Evolutionary conservation across 1,140 invertebrate species (phyloP).

Genomic region (Brachionus sp.): DNA sequence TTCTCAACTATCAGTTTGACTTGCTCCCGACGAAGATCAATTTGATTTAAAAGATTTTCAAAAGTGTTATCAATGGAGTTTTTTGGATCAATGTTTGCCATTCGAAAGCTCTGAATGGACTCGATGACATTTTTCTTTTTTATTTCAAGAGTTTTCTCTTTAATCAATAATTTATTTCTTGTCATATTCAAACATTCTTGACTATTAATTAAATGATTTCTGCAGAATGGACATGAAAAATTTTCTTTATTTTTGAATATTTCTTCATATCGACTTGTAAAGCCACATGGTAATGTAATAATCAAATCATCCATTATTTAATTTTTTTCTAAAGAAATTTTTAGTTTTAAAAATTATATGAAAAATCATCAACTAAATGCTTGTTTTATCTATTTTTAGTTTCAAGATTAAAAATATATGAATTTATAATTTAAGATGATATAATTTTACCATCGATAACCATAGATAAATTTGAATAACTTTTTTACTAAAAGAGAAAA

Average conservation of each 20-base stretch:
- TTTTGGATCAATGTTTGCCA: background rate
- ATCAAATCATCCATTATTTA: background rate
- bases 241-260: background rate
- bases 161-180: background rate
- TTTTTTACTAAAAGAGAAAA: no score
- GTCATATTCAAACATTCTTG: background rate
- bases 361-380: background rate
- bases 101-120: background rate
- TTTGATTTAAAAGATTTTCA: background rate
- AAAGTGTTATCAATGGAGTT: background rate
- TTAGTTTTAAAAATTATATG: background rate
- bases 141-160: background rate
- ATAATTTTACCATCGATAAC: no score
- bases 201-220: background rate
- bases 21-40: background rate
- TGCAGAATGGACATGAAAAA: background rate
- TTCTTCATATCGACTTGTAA: background rate
- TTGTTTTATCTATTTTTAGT: no score
- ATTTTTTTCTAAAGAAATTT: background rate
- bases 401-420: no score
- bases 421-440: no score
- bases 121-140: background rate
- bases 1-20: background rate
- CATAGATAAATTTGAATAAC: no score
- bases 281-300: background rate